Percentiles rank a stretch among this genome's conserved stretches.
Evolutionary conservation across 1,140 invertebrate species (phyloP).

Genomic region (Bombus breviceps): DNA sequence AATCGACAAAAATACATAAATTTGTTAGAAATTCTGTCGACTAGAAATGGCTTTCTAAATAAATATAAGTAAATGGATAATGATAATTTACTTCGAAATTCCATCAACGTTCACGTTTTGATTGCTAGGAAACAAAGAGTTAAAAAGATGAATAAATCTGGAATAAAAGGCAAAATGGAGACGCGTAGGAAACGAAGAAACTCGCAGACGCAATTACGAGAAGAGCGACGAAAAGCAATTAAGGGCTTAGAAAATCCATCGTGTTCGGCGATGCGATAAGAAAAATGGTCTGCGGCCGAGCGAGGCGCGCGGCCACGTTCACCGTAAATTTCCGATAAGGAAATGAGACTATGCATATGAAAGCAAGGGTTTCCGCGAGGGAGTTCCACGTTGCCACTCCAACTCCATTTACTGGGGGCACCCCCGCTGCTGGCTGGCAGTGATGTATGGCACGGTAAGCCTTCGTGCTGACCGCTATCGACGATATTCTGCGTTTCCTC

Average conservation of each 20-base stretch:
- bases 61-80: too few species aligned
- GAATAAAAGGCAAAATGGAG: background rate
- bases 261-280: background rate
- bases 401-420: conserved; percentile 73
- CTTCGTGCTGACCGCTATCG: conserved; percentile 64
- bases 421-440: conserved; percentile 63
- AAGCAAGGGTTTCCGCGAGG: conserved; percentile 70
- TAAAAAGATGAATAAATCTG: too few species aligned
- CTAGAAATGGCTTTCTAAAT: too few species aligned
- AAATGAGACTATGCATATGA: conserved; percentile 82
- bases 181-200: background rate
- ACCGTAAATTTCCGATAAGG: conserved; percentile 75
- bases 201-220: background rate
- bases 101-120: too few species aligned
- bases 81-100: too few species aligned
- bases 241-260: conserved; percentile 3
- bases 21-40: too few species aligned
- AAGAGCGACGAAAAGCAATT: conserved; percentile 22
- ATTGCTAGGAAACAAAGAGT: too few species aligned
- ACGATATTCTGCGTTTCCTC: conserved; percentile 28
- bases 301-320: conserved; percentile 1
- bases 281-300: conserved; percentile 19
- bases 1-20: too few species aligned
- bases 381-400: conserved; percentile 66
- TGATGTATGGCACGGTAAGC: conserved; percentile 75